Base-by-base conservation (phyloP, 2,113 vertebrate genomes). In the Cottus gobio region DNA sequence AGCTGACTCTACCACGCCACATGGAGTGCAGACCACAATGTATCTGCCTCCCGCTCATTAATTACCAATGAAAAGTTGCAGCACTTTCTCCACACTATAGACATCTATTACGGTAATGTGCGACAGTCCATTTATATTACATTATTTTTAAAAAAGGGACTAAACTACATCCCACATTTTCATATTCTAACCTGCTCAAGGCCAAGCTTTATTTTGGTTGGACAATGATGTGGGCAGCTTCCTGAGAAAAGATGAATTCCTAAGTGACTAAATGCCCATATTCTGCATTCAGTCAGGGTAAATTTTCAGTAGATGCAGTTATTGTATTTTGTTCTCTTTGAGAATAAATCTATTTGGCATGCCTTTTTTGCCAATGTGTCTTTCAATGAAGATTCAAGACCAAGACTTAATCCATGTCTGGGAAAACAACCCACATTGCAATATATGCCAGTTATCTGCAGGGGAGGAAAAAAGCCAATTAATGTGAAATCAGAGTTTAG, bases 51-150 rank as follows among this genome's bases (percentile, higher is more conserved):
- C n/a, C 60, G 26, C 61, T 86, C 83, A 85, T 88, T 76, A 87
- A 91, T 83, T 86, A 86, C 62, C 71, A 79, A 91, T 85, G 79
- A 88, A 90, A 78, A 80, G 48, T 36, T 73, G 36, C 68, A 77
- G 77, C 36, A 77, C 79, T 84, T 86, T 82, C 72, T 54, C 79
- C 0, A n/a, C 39, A 46, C 36, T 71, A 15, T 24, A 67, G 16
- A 28, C 62, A 42, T 48, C 31, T 7, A 16, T 36, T 7, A 26
- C 28, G 37, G n/a, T 34, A 66, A 75, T 7, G 11, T 39, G 31
- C 3, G 2, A 58, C 18, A 20, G 20, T 39, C 24, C 8, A 39
- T 71, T 50, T 52, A 24, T 42, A 31, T 1, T 11, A 76, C 26
- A 15, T 28, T 22, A 46, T 69, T 60, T 73, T 24, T 10, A 24